Conservation (phyloP, 1,140 invertebrate species). For the Bombus confusus region DNA sequence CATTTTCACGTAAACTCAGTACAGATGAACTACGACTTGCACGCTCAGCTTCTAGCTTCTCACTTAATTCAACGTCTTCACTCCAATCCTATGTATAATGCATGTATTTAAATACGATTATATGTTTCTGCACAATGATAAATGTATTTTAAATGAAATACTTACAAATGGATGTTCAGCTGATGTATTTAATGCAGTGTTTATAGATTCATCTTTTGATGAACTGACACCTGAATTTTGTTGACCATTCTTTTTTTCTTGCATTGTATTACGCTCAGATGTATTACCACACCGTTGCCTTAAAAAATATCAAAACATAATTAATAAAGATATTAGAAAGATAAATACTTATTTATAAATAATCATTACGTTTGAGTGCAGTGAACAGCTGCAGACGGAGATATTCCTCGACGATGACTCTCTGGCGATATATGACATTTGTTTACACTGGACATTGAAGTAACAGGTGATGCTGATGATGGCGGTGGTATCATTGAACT, state of each 20-base stretch:
- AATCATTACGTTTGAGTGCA: slow-evolving; percentile 64
- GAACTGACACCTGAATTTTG: slow-evolving; percentile 64
- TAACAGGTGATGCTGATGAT: slow-evolving; percentile 65
- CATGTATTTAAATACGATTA: not conserved
- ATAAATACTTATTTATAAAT: slow-evolving; percentile 24
- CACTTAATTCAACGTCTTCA: slow-evolving; percentile 83
- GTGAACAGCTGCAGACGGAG: slow-evolving; percentile 59
- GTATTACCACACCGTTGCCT: slow-evolving; percentile 67
- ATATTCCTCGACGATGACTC: slow-evolving; percentile 56
- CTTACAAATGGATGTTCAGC: slow-evolving; percentile 73
- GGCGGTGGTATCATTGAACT: slow-evolving; percentile 75
- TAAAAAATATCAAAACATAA: slow-evolving; percentile 20
- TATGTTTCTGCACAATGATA: not conserved
- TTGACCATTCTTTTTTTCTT: slow-evolving; percentile 68
- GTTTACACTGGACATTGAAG: slow-evolving; percentile 67
- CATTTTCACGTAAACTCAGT: slow-evolving; percentile 82
- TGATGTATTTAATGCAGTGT: slow-evolving; percentile 66
- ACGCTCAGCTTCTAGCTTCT: slow-evolving; percentile 81
- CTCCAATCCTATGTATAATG: slow-evolving; percentile 81
- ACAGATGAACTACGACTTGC: slow-evolving; percentile 84
- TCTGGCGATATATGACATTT: slow-evolving; percentile 67
- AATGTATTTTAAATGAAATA: slow-evolving; percentile 10
- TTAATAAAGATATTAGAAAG: not conserved
- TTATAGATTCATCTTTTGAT: slow-evolving; percentile 72
- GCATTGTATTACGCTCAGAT: slow-evolving; percentile 57